Percentiles rank a stretch among this genome's conserved stretches.
Conservation (phyloP, 35 echinoderm and acorn worm genomes). For the Ptychodera flava region DNA sequence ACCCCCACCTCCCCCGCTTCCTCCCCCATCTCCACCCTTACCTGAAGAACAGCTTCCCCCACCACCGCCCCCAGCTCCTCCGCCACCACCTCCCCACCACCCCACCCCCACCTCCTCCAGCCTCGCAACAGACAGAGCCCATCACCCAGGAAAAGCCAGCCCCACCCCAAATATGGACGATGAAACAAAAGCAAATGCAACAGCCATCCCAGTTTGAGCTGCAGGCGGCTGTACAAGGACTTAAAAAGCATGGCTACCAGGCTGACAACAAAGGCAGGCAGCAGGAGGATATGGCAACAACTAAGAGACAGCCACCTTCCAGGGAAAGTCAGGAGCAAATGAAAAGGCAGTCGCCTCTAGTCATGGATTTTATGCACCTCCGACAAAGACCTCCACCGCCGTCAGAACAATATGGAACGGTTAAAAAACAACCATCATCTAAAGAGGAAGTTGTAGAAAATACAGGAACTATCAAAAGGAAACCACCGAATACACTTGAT, state of each 20-base stretch:
- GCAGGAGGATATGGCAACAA: neutral
- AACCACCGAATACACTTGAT: neutral
- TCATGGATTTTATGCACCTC: neutral
- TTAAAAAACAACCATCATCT: neutral
- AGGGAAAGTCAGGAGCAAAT: neutral
- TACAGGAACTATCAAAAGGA: conserved; percentile 55
- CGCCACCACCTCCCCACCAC: neutral
- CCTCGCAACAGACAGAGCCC: neutral
- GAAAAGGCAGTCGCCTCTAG: neutral
- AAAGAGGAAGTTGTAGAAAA: neutral
- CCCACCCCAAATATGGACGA: conserved; percentile 20
- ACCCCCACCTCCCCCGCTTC: conserved; percentile 18
- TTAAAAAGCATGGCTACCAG: neutral
- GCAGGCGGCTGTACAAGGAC: neutral
- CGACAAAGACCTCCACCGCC: neutral
- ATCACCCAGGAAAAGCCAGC: conserved; percentile 19
- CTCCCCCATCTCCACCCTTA: conserved; percentile 16
- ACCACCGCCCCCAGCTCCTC: neutral
- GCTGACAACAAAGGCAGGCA: neutral
- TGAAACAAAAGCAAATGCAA: conserved; percentile 17
- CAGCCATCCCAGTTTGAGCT: neutral
- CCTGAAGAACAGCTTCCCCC: neutral
- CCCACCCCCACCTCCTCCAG: conserved; percentile 13
- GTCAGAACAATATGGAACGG: neutral
- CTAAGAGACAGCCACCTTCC: neutral